Base-by-base conservation (phyloP, 2,888 invertebrate species). In the Calliscelio sp. region DNA sequence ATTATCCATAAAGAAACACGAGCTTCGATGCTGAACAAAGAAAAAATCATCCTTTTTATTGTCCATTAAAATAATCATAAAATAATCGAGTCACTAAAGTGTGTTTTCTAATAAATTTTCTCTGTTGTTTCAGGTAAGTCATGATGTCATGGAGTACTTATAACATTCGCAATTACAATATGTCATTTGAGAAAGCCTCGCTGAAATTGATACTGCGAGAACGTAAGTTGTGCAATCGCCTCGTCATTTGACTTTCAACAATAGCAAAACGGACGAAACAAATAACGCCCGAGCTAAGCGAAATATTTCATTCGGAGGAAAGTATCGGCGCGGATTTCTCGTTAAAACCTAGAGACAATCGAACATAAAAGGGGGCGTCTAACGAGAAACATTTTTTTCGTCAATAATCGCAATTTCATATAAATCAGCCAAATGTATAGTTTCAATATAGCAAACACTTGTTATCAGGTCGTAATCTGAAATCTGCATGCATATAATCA, bases 61-160 rank as follows among this genome's bases (percentile, higher is more conserved):
- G 16, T 35, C 35, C 41, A 18, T 51, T 61, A 32, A 75, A 65
- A 18, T 55, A 28, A 44, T 44, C 41, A 20, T 53, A 28, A 63
- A 51, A 63, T 20, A 63, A 74, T 63, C 51, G 14, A 63, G 63
- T 32, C 32, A 20, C 7, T 55, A 16, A 49, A 32, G 20, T 32
- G 8, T 53, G 55, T 68, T 80, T 79, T 65, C 61, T 75, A 57
- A 81, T 68, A 32, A 66, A 66, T 61, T 49, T 83, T 81, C 57
- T 83, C 59, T 81, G 74, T 57, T 87, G 86, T 87, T 88, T 65
- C 71, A 88, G 88, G 88, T 88, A 88, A 88, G 88, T 88, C 85
- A 85, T 83, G 88, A 88, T 86, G 88, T 86, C 87, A 63, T 46
- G 77, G 77, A 77, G 53, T 71, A 81, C 70, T 70, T 75, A 81